Evolutionary conservation across 2,797 vertebrate species (phyloP), one percentile per base, ranked within the genome.

Genomic region (Setipinna tenuifilis): DNA sequence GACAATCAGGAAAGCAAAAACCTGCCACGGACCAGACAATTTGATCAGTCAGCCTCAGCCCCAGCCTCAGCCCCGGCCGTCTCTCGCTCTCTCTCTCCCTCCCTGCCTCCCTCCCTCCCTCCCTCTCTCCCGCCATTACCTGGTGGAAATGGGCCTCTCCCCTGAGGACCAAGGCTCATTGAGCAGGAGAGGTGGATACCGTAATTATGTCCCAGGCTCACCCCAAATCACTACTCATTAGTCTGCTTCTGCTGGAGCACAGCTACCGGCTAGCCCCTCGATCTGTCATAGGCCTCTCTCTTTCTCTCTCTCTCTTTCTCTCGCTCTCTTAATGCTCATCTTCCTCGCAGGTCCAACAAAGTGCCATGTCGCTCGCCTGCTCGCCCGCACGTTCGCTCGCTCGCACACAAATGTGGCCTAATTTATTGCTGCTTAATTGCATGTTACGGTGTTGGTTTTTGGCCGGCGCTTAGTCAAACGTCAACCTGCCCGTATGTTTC

Each of bases 151-250:
- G 93, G 92, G 87, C 87, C 86, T 88, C 87, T 94, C 95, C 93
- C 94, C 75, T 75, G 92, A 91, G 94, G 91, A 90, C 82, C 91
- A 93, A 94, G 93, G 93, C 94, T 95, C 95, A 95, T 95, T 95
- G 94, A 96, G 93, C 94, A 95, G 90, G 88, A 90, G 90, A 94
- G 94, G 94, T 94, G 93, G 93, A 93, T 93, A 93, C 89, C 88
- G 94, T 96, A 95, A 95, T 96, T 96, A 96, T 94, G 93, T 93
- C 91, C 93, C 92, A 92, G 91, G 88, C 93, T 92, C 92, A 90
- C 90, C 94, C 92, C 92, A 94, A 95, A 95, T 95, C 90, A 90
- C 92, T 94, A 92, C 92, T 92, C 93, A 95, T 96, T 95, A 95
- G 92, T 94, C 91, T 91, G 87, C 54, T 91, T 91, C 90, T 91